These are phyloP conservation scores for Pristionchus fissidentatus DNA, from an alignment of 2,888 invertebrate species.

Conservation along the genomic window DNA sequence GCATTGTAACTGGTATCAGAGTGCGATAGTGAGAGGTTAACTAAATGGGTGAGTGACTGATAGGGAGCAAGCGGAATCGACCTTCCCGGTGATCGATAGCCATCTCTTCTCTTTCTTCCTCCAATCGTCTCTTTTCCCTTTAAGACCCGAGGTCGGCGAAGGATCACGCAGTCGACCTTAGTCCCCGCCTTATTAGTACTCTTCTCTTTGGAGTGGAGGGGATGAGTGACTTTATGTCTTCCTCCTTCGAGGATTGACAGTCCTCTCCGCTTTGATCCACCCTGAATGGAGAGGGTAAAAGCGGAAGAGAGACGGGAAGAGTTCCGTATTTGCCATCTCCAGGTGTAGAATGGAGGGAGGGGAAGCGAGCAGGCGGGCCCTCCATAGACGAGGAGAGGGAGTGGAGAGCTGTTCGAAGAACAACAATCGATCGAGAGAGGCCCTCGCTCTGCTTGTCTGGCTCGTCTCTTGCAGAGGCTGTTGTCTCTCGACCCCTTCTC, in stretches of 20 bases:
- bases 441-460: neutral
- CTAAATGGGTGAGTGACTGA: neutral
- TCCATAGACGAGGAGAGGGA: no score
- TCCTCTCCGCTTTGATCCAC: neutral
- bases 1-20: neutral
- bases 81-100: neutral
- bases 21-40: neutral
- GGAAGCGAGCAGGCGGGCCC: no score
- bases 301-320: neutral
- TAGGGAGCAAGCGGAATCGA: neutral
- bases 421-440: neutral
- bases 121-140: neutral
- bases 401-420: neutral
- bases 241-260: no score
- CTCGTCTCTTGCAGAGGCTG: neutral
- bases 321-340: slow-evolving; percentile 22
- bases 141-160: slow-evolving; percentile 12
- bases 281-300: slow-evolving; percentile 10
- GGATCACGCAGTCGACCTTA: slow-evolving; percentile 14
- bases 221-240: neutral
- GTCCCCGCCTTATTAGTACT: no score
- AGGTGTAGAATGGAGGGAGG: neutral
- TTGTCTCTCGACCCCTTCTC: neutral
- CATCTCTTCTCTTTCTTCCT: no score
- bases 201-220: no score